A percentile compares a stretch with the other conserved stretches of the same genome.
Conservation (phyloP, 1,140 invertebrate species). For the Procambarus virginalis region DNA sequence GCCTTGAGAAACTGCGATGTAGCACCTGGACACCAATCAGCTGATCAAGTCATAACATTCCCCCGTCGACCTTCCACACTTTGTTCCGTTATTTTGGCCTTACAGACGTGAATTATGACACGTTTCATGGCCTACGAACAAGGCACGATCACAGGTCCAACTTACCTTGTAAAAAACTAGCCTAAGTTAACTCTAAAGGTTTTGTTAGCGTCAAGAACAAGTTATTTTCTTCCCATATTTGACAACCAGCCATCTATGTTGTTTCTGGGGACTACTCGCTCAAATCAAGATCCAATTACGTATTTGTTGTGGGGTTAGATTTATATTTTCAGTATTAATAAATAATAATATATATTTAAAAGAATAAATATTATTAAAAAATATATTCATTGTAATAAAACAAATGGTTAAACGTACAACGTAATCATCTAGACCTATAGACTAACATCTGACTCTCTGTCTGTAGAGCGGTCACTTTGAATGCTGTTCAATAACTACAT, state of each 20-base stretch:
- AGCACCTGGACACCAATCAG: not conserved
- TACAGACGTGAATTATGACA: not conserved
- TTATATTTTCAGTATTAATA: no score
- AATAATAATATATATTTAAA: no score
- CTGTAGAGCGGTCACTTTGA: no score
- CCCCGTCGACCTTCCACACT: not conserved
- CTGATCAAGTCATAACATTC: not conserved
- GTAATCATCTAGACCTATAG: no score
- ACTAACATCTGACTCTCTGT: no score
- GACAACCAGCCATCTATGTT: not conserved
- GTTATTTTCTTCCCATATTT: not conserved
- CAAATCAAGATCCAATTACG: not conserved
- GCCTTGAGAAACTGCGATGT: no score
- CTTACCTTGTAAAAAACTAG: conserved; percentile 2
- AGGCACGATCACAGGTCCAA: not conserved
- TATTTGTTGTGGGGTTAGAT: no score
- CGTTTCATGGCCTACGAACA: not conserved
- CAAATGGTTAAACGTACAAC: no score
- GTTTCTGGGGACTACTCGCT: not conserved
- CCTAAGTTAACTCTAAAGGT: not conserved
- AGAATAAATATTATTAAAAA: no score
- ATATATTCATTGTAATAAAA: no score
- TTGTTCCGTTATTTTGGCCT: not conserved
- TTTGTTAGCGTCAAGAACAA: not conserved
- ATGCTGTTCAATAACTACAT: no score